Conservation (phyloP, 2,797 vertebrate species). For the Enteromius treurensis region DNA sequence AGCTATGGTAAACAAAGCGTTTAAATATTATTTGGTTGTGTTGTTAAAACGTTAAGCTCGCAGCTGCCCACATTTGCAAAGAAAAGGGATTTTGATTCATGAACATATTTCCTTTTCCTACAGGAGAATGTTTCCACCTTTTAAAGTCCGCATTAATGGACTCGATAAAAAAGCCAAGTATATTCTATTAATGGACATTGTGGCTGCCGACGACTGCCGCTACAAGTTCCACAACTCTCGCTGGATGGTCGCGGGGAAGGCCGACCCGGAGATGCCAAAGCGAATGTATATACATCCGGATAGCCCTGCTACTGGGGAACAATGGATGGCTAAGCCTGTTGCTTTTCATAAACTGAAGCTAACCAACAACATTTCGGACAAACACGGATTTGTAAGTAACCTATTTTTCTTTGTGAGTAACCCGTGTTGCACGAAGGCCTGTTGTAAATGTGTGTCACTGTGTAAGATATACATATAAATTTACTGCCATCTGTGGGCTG, state of each 20-base stretch:
- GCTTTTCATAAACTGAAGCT: slow-evolving; percentile 97
- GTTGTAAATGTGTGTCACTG: not conserved
- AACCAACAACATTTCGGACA: slow-evolving; percentile 99
- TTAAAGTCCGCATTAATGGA: slow-evolving; percentile 95
- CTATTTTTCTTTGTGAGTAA: slow-evolving; percentile 8
- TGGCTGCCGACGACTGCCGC: slow-evolving; percentile 95
- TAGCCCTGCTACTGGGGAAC: slow-evolving; percentile 95
- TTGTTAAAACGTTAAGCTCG: slow-evolving; percentile 36
- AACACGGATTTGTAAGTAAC: slow-evolving; percentile 97
- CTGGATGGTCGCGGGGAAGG: slow-evolving; percentile 98
- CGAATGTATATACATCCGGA: slow-evolving; percentile 99
- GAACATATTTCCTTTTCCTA: slow-evolving; percentile 19
- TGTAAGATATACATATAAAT: not conserved
- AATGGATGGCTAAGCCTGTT: slow-evolving; percentile 99
- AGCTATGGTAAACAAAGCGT: not conserved
- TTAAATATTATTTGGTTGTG: slow-evolving; percentile 15
- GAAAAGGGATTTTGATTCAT: slow-evolving; percentile 7
- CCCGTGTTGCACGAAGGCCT: not conserved
- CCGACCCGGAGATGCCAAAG: slow-evolving; percentile 98
- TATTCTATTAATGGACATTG: slow-evolving; percentile 97
- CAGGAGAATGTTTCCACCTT: slow-evolving; percentile 98
- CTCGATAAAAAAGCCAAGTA: slow-evolving; percentile 98
- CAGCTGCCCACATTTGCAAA: slow-evolving; percentile 12
- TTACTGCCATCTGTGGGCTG: slow-evolving; percentile 27
- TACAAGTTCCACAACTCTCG: slow-evolving; percentile 99